Evolutionary conservation across 2,797 vertebrate genomes (phyloP).

Genomic region (Hylomyscus alleni): DNA sequence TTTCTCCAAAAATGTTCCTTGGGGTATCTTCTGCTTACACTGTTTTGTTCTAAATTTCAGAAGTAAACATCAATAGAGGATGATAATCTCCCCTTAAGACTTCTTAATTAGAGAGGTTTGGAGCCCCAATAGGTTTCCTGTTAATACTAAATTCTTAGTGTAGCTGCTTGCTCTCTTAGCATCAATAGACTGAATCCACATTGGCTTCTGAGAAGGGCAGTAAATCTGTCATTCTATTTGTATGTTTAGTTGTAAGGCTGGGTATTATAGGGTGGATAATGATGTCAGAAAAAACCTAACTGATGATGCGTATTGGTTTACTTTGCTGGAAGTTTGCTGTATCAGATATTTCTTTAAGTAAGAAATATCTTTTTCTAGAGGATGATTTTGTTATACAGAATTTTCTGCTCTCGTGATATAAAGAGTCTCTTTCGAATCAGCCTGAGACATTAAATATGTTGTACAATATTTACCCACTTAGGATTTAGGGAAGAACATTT

Average conservation of each 20-base stretch:
- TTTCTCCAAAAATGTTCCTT: constrained; percentile 85
- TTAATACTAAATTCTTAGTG: constrained; percentile 77
- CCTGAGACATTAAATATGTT: not conserved
- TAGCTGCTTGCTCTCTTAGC: constrained; percentile 21
- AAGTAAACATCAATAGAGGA: constrained; percentile 86
- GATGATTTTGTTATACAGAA: constrained; percentile 47
- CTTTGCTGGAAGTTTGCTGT: not conserved
- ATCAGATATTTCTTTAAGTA: not conserved
- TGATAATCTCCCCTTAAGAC: constrained; percentile 81
- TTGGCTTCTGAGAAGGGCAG: not conserved
- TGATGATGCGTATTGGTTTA: not conserved
- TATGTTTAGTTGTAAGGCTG: constrained; percentile 48
- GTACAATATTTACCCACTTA: not conserved
- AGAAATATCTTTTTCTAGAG: not conserved
- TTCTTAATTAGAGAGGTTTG: constrained; percentile 70
- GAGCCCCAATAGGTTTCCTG: constrained; percentile 69
- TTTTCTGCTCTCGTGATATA: constrained; percentile 13
- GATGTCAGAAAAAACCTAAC: constrained; percentile 11
- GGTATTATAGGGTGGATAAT: constrained; percentile 15
- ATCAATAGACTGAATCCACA: not conserved
- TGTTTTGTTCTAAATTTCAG: constrained; percentile 81
- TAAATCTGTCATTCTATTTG: not conserved
- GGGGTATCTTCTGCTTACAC: constrained; percentile 83
- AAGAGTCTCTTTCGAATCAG: constrained; percentile 21
- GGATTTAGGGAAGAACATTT: not conserved